Conservation (phyloP, 2,797 vertebrate species). For the Acanthurus tractus region DNA sequence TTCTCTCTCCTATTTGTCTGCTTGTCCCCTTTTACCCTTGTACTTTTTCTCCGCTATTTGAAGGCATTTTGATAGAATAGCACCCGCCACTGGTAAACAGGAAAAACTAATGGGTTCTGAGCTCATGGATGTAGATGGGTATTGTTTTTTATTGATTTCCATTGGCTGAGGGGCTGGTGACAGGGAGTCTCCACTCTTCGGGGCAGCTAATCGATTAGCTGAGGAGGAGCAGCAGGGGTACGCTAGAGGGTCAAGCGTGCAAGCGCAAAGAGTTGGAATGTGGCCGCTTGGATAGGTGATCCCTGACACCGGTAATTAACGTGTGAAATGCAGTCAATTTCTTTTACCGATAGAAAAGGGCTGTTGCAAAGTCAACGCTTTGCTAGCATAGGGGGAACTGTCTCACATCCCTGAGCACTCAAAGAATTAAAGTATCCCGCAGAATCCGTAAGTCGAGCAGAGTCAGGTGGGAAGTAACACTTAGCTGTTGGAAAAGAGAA, state of each 20-base stretch:
- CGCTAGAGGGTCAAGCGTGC: constrained; percentile 55
- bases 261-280: constrained; percentile 51
- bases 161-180: constrained; percentile 80
- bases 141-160: constrained; percentile 92
- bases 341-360: constrained; percentile 12
- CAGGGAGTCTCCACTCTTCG: constrained; percentile 83
- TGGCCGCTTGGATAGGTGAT: constrained; percentile 28
- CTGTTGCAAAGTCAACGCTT: constrained; percentile 26
- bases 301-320: constrained; percentile 59
- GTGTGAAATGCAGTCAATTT: constrained; percentile 42
- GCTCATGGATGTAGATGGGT: constrained; percentile 84
- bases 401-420: constrained; percentile 9
- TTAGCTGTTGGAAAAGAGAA: background rate
- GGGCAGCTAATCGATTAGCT: constrained; percentile 72
- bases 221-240: constrained; percentile 42
- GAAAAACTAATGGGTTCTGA: constrained; percentile 77
- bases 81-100: constrained; percentile 78
- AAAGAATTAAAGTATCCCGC: background rate
- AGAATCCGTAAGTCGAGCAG: constrained; percentile 1
- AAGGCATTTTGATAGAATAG: constrained; percentile 82
- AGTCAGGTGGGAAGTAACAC: constrained; percentile 4
- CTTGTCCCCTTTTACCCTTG: background rate
- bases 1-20: constrained; percentile 3
- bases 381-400: background rate
- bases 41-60: constrained; percentile 33